Evolutionary conservation across 2,797 vertebrate species (phyloP).

Genomic region (Malurus leucopterus): DNA sequence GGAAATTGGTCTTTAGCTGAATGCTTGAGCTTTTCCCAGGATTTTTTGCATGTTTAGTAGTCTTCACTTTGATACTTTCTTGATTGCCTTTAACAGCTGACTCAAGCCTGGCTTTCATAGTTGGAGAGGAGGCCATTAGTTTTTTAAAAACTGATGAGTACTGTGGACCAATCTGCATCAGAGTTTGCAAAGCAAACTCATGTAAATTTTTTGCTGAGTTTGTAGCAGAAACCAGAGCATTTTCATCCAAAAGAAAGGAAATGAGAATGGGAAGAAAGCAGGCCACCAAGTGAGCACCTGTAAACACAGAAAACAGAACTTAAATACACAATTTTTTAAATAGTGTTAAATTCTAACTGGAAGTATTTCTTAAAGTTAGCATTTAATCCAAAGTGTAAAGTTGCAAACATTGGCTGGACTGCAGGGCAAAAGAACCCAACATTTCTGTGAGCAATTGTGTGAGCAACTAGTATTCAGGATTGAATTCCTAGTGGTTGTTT

Average conservation of each 20-base stretch:
- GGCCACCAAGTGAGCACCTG: slow-evolving; percentile 82
- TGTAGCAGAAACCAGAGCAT: slow-evolving; percentile 81
- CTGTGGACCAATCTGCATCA: slow-evolving; percentile 88
- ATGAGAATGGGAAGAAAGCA: slow-evolving; percentile 86
- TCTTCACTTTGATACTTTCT: slow-evolving; percentile 79
- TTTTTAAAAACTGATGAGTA: slow-evolving; percentile 83
- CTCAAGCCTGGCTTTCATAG: slow-evolving; percentile 87
- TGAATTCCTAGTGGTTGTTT: background rate
- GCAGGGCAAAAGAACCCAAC: background rate
- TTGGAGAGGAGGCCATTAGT: slow-evolving; percentile 81
- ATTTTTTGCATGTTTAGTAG: slow-evolving; percentile 58
- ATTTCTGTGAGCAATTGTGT: background rate
- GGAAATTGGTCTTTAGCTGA: slow-evolving; percentile 86
- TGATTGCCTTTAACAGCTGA: slow-evolving; percentile 88
- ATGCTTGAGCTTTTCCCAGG: slow-evolving; percentile 82
- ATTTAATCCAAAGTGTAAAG: background rate
- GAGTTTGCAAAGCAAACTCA: slow-evolving; percentile 83
- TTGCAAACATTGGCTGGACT: background rate
- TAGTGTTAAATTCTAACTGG: background rate
- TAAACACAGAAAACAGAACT: slow-evolving; percentile 26
- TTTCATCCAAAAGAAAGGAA: slow-evolving; percentile 91
- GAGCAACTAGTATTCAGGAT: background rate
- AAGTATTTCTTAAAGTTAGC: background rate
- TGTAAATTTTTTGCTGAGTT: slow-evolving; percentile 77
- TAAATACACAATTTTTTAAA: background rate